Percentiles rank a stretch among this genome's conserved stretches.
Conservation (phyloP, 2,797 vertebrate genomes). For the Craterocephalus amniculus region DNA sequence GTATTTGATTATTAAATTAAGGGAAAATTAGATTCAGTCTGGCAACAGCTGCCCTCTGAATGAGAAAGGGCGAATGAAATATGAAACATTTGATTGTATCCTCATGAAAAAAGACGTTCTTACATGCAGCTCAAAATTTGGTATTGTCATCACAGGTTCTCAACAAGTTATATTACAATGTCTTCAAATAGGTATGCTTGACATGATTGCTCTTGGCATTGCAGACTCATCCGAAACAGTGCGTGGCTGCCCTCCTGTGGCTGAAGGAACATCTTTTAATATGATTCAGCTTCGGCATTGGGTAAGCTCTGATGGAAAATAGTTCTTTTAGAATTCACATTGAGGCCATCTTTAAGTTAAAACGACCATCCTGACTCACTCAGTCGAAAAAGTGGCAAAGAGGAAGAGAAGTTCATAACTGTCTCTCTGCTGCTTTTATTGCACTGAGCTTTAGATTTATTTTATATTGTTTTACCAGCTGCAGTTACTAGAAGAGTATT, state of each 20-base stretch:
- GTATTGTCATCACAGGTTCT: not conserved
- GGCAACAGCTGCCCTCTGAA: not conserved
- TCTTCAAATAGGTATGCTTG: not conserved
- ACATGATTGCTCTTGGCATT: not conserved
- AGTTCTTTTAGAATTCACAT: slow-evolving; percentile 38
- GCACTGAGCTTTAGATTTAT: not conserved
- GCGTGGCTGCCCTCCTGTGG: slow-evolving; percentile 70
- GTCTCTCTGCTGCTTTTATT: slow-evolving; percentile 17
- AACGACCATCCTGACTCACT: slow-evolving; percentile 35
- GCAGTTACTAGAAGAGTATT: too few species aligned
- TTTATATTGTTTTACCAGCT: not conserved
- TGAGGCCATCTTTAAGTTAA: slow-evolving; percentile 52
- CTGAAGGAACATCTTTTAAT: slow-evolving; percentile 4
- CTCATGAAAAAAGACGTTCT: not conserved
- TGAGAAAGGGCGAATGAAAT: not conserved
- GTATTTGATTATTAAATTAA: not conserved
- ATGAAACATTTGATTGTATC: not conserved
- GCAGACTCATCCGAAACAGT: slow-evolving; percentile 15
- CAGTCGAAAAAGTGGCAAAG: slow-evolving; percentile 55
- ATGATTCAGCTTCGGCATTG: slow-evolving; percentile 14
- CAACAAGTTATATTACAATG: not conserved
- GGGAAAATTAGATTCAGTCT: not conserved
- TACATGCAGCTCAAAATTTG: not conserved
- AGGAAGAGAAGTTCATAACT: slow-evolving; percentile 21
- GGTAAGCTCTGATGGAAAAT: slow-evolving; percentile 49